Base-by-base conservation (phyloP, 2,888 invertebrate species). In the Lochmaea capreae region DNA sequence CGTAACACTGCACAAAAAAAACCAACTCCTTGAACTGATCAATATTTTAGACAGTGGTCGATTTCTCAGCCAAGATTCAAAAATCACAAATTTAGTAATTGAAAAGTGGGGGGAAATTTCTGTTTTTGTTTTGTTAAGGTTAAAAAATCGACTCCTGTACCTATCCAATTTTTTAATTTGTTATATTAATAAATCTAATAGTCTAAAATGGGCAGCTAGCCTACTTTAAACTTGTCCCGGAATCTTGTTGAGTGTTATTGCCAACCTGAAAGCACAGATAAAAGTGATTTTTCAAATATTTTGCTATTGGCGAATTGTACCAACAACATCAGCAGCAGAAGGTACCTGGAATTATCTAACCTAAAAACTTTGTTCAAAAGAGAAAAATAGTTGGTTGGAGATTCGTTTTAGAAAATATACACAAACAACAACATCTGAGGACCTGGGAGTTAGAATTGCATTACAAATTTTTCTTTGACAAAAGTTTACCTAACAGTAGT, bases 181-280 rank as follows among this genome's bases (percentile, higher is more conserved):
- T 85, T 85, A 85, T 85, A 82, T 82, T 85, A 84, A 84, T 85
- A 85, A 85, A 83, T 84, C 85, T 85, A 84, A 80, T 84, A 83
- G 84, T 84, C 85, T 84, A 85, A 84, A 84, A 84, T 81, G 83
- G 84, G 84, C 81, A 75, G 74, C 81, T 82, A 83, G 84, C 84
- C 84, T 85, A 85, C 83, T 85, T 85, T 84, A 85, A 85, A 85
- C 85, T 84, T 83, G 85, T 85, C 80, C 85, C 85, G 76, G 82
- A 84, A 81, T 86, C 86, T 83, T 85, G 85, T 79, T 84, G 85
- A 81, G 83, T 85, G 79, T 83, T 85, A 82, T 84, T 85, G 81
- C 85, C 85, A 83, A 85, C 85, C 85, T 85, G 78, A 76, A 83
- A 83, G 61, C 65, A 75, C 77, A 76, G n/a, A 43, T 39, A 58